Base-by-base conservation (phyloP, 2,113 vertebrate genomes). In the Carollia perspicillata region DNA sequence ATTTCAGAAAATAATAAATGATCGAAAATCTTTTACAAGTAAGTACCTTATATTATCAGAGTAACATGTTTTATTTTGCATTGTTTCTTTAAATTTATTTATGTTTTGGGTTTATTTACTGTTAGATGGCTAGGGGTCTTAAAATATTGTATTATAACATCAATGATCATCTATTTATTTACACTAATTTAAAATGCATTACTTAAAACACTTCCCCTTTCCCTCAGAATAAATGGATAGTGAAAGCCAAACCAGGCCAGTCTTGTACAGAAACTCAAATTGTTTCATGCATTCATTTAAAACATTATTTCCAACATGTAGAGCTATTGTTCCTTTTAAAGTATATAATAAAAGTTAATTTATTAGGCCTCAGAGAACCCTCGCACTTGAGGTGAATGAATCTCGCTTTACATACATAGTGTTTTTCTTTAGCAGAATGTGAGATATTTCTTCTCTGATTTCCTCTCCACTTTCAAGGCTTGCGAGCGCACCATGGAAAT, bases 1-100 rank as follows among this genome's bases (percentile, higher is more conserved):
- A 68, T 51, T 84, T 77, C 74, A 85, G 37, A 37, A 77, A 93
- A 87, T 72, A 72, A 93, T 66, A 83, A 90, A 72, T 83, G 49
- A 84, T 77, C 6, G 8, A 51, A 63, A 49, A 58, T 93, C 35
- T 83, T 90, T 87, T 77, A 65, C 22, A 71, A 42, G 77, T 60
- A 71, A 80, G 78, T 51, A n/a, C 37, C 6, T 85, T 51, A 63
- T 23, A 60, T 33, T 89, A 96, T 77, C 44, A 83, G 23, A 81
- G 20, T 79, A 87, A 65, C 23, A 58, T 8, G 22, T 23, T 74
- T 18, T 26, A 35, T 58, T 85, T 86, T 77, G 5, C 37, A 13
- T 77, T 30, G 5, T 65, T 65, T 74, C 11, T 30, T 74, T 40
- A 4, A 69, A 42, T 72, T 72, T 28, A 8, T 71, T 42, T n/a